These are phyloP conservation scores for Zelleria hepariella DNA, from an alignment of 2,888 invertebrate species.

Conservation along the genomic window DNA sequence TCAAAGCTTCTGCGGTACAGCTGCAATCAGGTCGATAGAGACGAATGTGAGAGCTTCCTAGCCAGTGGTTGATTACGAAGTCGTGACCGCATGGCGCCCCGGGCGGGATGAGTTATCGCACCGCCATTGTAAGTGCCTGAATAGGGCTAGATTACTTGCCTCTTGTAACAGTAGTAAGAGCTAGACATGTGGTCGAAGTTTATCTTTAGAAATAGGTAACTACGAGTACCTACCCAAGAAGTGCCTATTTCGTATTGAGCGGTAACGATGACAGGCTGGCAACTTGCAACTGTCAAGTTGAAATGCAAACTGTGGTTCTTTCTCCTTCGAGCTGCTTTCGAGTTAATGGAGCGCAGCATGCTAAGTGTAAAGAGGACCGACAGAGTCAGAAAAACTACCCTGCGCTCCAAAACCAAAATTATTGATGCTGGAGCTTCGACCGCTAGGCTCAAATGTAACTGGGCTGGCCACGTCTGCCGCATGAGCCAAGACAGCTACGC, in stretches of 20 bases:
- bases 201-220: background rate
- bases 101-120: slow-evolving; percentile 6
- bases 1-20: background rate
- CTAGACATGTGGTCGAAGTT: background rate
- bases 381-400: too few relatives aligned
- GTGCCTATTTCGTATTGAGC: too few relatives aligned
- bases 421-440: background rate
- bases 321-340: background rate
- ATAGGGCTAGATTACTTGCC: background rate
- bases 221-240: too few relatives aligned
- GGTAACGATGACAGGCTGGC: too few relatives aligned
- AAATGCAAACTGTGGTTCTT: too few relatives aligned
- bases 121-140: background rate
- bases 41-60: slow-evolving; percentile 22
- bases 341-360: background rate
- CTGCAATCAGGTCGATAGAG: background rate
- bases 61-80: slow-evolving; percentile 29
- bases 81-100: slow-evolving; percentile 33
- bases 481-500: too few relatives aligned
- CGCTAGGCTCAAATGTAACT: background rate
- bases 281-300: too few relatives aligned
- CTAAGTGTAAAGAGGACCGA: too few relatives aligned
- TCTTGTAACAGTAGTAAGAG: background rate
- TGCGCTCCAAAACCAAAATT: too few relatives aligned
- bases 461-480: too few relatives aligned